phyloP scores from a whole-genome alignment of 2,113 vertebrate species.

The Campylorhamphus procurvoides region DNA sequence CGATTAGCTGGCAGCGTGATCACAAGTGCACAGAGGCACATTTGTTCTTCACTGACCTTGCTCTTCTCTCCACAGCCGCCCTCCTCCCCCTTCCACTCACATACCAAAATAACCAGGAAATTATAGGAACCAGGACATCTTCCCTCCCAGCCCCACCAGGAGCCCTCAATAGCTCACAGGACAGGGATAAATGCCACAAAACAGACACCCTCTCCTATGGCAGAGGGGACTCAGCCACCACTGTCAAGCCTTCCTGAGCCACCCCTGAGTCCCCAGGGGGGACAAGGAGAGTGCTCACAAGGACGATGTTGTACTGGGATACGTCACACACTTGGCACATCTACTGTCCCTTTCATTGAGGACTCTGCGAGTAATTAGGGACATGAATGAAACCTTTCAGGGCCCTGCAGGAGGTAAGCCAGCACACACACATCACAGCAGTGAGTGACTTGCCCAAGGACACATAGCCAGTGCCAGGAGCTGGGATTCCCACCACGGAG shows the following conservation, averaged over 20 bases:
- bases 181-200: neutral
- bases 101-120: constrained; percentile 60
- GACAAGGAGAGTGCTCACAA: neutral
- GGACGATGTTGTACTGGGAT: neutral
- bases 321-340: constrained; percentile 35
- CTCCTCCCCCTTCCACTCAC: constrained; percentile 55
- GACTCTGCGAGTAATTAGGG: neutral
- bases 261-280: neutral
- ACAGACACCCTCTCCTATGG: neutral
- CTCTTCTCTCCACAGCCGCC: constrained; percentile 22
- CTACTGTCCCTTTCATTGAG: constrained; percentile 39
- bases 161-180: constrained; percentile 32
- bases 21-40: constrained; percentile 51
- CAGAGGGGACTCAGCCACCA: neutral
- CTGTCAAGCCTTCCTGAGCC: neutral
- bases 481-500: neutral
- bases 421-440: neutral
- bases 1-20: neutral
- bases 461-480: neutral
- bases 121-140: constrained; percentile 58
- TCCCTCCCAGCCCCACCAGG: neutral
- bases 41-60: constrained; percentile 69
- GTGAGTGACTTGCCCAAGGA: neutral
- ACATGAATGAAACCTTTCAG: constrained; percentile 49
- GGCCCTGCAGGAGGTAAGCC: constrained; percentile 30